phyloP scores from a whole-genome alignment of 35 echinoderm and acorn worm species.

The Anneissia japonica region DNA sequence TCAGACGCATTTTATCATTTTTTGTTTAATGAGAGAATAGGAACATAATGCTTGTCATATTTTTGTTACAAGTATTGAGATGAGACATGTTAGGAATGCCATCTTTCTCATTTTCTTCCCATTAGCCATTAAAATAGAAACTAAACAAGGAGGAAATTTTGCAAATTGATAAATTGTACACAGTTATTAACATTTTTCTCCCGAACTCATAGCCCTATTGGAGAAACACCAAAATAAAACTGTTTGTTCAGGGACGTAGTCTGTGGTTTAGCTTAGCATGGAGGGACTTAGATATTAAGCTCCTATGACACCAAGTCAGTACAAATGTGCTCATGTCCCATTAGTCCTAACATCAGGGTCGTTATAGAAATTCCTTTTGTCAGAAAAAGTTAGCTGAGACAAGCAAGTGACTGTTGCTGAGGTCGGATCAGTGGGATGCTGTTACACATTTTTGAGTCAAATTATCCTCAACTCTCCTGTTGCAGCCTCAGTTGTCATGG shows the following conservation, averaged over 20 bases:
- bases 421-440: neutral
- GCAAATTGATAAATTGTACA: no score
- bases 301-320: no score
- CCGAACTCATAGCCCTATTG: no score
- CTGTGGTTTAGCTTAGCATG: no score
- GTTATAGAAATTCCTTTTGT: neutral
- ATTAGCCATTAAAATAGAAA: no score
- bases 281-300: no score
- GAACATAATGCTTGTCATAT: neutral
- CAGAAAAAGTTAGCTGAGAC: neutral
- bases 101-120: neutral
- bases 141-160: no score
- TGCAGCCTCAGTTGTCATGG: no score
- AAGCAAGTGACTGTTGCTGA: neutral
- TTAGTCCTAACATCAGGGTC: neutral
- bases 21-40: conserved; percentile 2
- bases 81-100: neutral
- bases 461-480: neutral
- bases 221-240: no score
- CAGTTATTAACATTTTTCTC: no score
- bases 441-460: no score
- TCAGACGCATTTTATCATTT: neutral
- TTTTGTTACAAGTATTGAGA: neutral
- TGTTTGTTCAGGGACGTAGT: no score
- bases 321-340: neutral